These are phyloP conservation scores for Seriola dumerili DNA, from an alignment of 2,113 vertebrate species.

Conservation along the genomic window DNA sequence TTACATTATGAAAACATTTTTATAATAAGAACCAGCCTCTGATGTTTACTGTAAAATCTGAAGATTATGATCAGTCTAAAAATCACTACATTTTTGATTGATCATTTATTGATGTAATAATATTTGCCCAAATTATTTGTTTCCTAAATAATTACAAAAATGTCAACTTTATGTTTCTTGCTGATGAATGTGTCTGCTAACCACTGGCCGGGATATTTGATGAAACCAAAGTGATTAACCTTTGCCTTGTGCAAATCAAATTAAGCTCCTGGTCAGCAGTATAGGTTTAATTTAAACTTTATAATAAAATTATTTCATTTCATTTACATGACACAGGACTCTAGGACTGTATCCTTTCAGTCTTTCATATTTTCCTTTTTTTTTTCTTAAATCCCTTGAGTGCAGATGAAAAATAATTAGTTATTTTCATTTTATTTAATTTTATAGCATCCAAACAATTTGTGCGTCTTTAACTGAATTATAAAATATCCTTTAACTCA, in stretches of 20 bases:
- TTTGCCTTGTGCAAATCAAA: background rate
- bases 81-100: background rate
- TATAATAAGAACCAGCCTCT: no score
- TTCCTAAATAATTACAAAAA: background rate
- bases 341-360: no score
- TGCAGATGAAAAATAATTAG: no score
- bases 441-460: background rate
- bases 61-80: background rate
- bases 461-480: background rate
- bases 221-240: background rate
- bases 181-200: constrained; percentile 6
- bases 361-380: no score
- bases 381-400: no score
- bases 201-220: background rate
- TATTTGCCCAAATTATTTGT: background rate
- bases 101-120: background rate
- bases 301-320: no score
- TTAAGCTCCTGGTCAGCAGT: background rate
- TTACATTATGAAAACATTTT: background rate
- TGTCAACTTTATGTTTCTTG: no score
- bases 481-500: background rate
- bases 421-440: no score
- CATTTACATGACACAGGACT: no score
- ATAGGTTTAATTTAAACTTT: background rate
- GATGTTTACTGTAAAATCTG: no score